Evolutionary conservation across 1,140 invertebrate genomes (phyloP), one percentile per base, ranked within the genome.

Genomic region (Saccostrea echinata): DNA sequence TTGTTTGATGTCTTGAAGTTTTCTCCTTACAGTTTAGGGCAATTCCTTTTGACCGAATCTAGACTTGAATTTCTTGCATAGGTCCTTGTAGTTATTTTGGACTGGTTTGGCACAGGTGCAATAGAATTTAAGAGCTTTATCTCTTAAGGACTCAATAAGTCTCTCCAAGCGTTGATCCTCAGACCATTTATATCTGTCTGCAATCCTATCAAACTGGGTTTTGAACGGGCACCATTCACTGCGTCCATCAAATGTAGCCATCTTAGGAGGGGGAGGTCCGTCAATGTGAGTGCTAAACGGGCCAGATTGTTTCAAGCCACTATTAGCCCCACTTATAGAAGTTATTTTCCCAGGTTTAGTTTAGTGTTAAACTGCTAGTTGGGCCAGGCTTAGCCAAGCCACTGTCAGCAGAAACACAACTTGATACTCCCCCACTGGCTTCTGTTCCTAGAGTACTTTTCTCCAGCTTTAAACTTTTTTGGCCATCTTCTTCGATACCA

Each of bases 91-190:
- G 43, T 85, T 52, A 18, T 61, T 12, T 43, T 88, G 87, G 9
- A 51, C 55, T 27, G 24, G 12, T 43, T 43, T 55, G 13, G 84
- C 18, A 52, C 83, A 53, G 6, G 68, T 84, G 35, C 84, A 85
- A 30, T 71, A 88, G 30, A 81, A 88, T 27, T 88, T 85, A 24
- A 88, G 80, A 3, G 76, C 84, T 43, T 83, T 86, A 16, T 85
- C 87, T 52, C 87, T 18, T 18, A 86, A 55, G 76, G 53, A 81
- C 16, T 83, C 33, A 64, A 87, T 84, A 1, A 86, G n/a, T 30
- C 84, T 90, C 11, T 85, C 84, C 68, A 85, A 61, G 16, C n/a
- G 12, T 24, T 87, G 84, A 27, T 61, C 11, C 2, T 64, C n/a
- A 51, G 53, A 52, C 83, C 82, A 81, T 27, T 87, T 33, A 57